Base-by-base conservation (phyloP, 2,113 vertebrate genomes). In the Acanthochromis polyacanthus region DNA sequence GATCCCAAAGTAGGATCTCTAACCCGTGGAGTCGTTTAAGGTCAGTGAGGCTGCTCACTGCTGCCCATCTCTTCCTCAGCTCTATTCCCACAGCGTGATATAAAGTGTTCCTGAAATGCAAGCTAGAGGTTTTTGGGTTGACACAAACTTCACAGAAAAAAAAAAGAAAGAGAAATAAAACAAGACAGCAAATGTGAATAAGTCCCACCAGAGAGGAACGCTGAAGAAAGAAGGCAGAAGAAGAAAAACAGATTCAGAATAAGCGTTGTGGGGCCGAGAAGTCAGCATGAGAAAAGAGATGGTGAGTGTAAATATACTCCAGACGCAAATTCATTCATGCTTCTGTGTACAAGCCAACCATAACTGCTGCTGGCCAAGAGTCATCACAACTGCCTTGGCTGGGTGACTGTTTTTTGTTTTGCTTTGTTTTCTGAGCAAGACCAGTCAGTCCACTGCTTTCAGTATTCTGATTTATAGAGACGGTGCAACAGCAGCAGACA, bases 321-420 rank as follows among this genome's bases (percentile, higher is more conserved):
- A 75, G 75, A 82, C 45, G 28, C 53, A 77, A 40, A 85, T 84
- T 71, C 82, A 89, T 81, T 84, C 82, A 76, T 48, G 64, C 67
- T 81, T 71, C 77, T 60, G 74, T 74, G 81, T 45, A 10, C 52
- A 38, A 55, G 84, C 84, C 88, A 91, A 86, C 12, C 53, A 81
- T 52, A 83, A 86, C 83, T 60, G 10, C 3, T 25, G 52, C 77
- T 22, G 79, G 83, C 77, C 86, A 68, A 67, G 73, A 64, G 64
- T 76, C 60, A 53, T 83, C 83, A 74, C 67, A 46, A 61, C 67
- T 16, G 78, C 48, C 20, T 59, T n/a, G 82, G 73, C 71, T 2
- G 4, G 3, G 25, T 0, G 19, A 36, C 20, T 58, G 22, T 77
- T 46, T 62, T 61, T 40, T 64, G 28, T 77, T 73, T 73, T 58